Evolutionary conservation across 2,888 invertebrate species (phyloP), one percentile per base, ranked within the genome.

Genomic region (Limnephilus marmoratus): DNA sequence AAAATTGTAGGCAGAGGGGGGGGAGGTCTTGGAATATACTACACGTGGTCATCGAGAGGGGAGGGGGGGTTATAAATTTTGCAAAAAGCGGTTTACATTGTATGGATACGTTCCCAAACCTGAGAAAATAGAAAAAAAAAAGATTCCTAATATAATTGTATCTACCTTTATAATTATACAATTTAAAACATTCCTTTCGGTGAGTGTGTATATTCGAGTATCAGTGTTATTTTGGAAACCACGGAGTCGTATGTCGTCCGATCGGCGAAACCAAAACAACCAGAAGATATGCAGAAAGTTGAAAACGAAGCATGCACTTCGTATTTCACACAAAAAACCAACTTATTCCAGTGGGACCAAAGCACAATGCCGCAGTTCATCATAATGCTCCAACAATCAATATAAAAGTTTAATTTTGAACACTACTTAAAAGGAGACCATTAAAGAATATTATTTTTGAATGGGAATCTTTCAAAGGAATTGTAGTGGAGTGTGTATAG

Each of bases 281-380:
- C 41, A 45, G 45, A 86, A 86, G 18, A 68, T 68, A 68, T 68
- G 53, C 18, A 68, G 53, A 68, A 68, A 53, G 53, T 18, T 90
- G 85, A 90, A 53, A 15, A 53, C 45, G 53, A 85, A 85, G 68
- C 12, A 34, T 34, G 90, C 90, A 53, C 83, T 83, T 90, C 85
- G 85, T 37, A 90, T 83, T 90, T 85, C 90, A 85, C 85, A 89
- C 29, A 49, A 92, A 92, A 85, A 80, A 90, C 37, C n/a, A 45
- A 89, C 81, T 90, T 90, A 85, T 90, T 80, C 68, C 49, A 41
- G 85, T 81, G 12, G 90, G 81, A 68, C 68, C 81, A 85, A 9
- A 49, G 83, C 49, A 92, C 92, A 90, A 90, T 90, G 80, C 90
- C 90, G 90, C 92, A 92, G 89, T 90, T 90, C 90, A 92, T 92